phyloP scores from a whole-genome alignment of 1,140 invertebrate species.

The Psilanteris sp. region DNA sequence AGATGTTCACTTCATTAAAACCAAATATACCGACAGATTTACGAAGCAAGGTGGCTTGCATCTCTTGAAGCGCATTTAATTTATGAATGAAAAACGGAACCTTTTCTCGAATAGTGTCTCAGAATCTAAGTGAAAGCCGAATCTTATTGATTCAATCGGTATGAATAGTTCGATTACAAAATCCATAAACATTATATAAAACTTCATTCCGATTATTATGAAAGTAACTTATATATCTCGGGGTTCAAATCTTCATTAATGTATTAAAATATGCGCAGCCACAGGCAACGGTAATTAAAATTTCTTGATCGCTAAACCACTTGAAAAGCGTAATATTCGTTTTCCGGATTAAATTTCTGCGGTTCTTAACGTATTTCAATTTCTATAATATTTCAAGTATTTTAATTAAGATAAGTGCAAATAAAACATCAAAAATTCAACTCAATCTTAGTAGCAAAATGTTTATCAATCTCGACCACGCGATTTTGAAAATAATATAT shows the following conservation, averaged over 20 bases:
- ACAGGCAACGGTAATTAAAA: background rate
- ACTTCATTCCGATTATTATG: slow-evolving; percentile 10
- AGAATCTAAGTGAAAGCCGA: slow-evolving; percentile 30
- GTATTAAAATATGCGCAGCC: slow-evolving; percentile 3
- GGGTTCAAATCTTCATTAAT: background rate
- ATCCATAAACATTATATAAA: slow-evolving; percentile 34
- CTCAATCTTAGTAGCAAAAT: no score
- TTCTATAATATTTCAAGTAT: no score
- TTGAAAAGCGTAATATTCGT: background rate
- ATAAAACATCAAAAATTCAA: no score
- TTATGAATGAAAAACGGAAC: slow-evolving; percentile 17
- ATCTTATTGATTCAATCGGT: slow-evolving; percentile 1
- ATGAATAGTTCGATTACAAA: slow-evolving; percentile 21
- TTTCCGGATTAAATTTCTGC: no score
- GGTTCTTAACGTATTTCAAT: no score
- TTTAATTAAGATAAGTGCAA: no score
- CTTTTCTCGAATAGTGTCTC: slow-evolving; percentile 4
- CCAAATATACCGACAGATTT: slow-evolving; percentile 14
- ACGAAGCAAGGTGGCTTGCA: background rate
- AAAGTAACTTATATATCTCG: background rate
- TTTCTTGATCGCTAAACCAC: background rate
- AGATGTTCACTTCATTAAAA: background rate
- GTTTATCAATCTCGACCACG: no score
- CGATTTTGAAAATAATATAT: no score
- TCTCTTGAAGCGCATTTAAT: slow-evolving; percentile 22